Evolutionary conservation across 1,140 invertebrate genomes (phyloP), one percentile per base, ranked within the genome.

Genomic region (Cotesia typhae): DNA sequence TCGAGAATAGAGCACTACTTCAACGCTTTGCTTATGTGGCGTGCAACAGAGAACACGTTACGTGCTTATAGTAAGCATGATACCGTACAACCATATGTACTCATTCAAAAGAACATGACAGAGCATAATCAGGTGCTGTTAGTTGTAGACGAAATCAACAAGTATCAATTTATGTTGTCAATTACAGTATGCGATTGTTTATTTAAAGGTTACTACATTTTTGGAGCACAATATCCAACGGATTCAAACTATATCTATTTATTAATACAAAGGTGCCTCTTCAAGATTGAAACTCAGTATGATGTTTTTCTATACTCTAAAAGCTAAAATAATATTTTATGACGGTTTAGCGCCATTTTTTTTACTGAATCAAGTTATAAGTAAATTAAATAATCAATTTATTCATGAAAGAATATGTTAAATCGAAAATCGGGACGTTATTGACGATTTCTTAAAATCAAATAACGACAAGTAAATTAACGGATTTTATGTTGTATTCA

Each of bases 41-140:
- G 53, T 12, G n/a, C 9, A 55, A 1, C 53, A 55, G 12, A 55
- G n/a, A 20, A 7, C 4, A 1, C 12, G 53, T 12, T 1, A 1
- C 12, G 53, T 12, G 53, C 53, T 5, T 1, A 4, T 12, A n/a
- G 3, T 6, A 55, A 55, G 12, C 9, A 55, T 5, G 9, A 55
- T 20, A 9, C 53, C 5, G 53, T 6, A 3, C 53, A 55, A 20
- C 53, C 53, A 5, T 55, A 55, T 55, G 53, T 55, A 4, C 5
- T 55, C 53, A 55, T 55, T 5, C 53, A 55, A 12, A 5, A n/a
- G 1, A 20, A 55, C 17, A 20, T 14, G 3, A 7, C 1, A 12
- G 53, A 55, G n/a, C 53, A 55, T n/a, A 55, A 55, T 55, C 53
- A 6, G n/a, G 9, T 55, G 53, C n/a, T 55, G 5, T 55, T 55